Base-by-base conservation (phyloP, 2,888 invertebrate species). In the Lypha dubia region DNA sequence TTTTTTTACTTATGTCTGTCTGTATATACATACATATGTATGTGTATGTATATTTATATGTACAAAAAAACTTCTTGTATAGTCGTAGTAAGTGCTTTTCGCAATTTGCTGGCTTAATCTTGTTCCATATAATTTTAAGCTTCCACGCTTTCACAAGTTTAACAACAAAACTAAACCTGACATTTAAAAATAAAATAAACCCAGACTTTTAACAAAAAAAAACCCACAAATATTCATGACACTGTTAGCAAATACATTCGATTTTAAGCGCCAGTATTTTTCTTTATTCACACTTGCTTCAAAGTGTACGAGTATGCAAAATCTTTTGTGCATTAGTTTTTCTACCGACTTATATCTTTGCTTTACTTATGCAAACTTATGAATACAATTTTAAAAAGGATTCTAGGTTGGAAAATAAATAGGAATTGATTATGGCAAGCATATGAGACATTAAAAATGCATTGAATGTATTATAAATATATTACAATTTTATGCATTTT, bases 361-460 rank as follows among this genome's bases (percentile, higher is more conserved):
- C 13, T 67, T 17, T 7, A 1, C 6, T 53, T 35, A 11, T 28
- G 8, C 20, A 65, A 67, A 15, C n/a, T 35, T 38, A 75, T 81
- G 75, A 81, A 81, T 75, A 70, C 46, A 62, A 56, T 76, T 81
- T 68, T 35, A 62, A 81, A 75, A 53, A 22, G n/a, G 74, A 67
- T 68, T 60, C 44, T 20, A 17, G 15, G 22, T 65, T 73, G 32
- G 62, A 51, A 51, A 68, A 68, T 60, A 71, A 65, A 74, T 74
- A 51, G 32, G 51, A 53, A 62, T 63, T 11, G 24, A 11, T 41
- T 5, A n/a, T 56, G 24, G 24, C 17, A 41, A 28, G 5, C 28
- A 22, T 11, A 70, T 0, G 6, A 35, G 7, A 49, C 35, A 20
- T 28, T 13, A 56, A 56, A 56, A 70, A 28, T 56, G 28, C 41